phyloP scores from a whole-genome alignment of 2,888 invertebrate species.

The Megalurothrips usitatus region DNA sequence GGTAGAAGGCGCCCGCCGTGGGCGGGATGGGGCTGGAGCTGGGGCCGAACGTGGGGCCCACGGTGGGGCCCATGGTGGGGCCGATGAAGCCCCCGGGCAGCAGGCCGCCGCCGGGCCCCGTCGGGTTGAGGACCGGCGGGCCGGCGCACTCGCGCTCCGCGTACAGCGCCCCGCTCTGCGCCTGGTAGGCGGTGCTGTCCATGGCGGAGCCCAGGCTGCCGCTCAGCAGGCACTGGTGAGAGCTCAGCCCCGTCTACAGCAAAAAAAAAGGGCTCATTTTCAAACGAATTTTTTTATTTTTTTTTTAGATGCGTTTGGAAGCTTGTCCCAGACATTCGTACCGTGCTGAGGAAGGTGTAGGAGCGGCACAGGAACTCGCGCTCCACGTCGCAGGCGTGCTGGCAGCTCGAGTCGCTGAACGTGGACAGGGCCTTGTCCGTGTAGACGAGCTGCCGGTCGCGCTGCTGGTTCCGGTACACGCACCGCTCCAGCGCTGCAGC shows the following conservation, averaged over 20 bases:
- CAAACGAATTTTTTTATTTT: no score
- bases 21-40: slow-evolving; percentile 36
- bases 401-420: slow-evolving; percentile 46
- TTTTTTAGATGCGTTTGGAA: no score
- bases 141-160: slow-evolving; percentile 43
- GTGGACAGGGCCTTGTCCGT: slow-evolving; percentile 46
- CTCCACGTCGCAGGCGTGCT: slow-evolving; percentile 47
- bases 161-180: slow-evolving; percentile 44
- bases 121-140: slow-evolving; percentile 32
- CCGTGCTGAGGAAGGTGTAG: slow-evolving; percentile 45
- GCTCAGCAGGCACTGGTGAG: slow-evolving; percentile 45
- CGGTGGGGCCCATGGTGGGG: not conserved
- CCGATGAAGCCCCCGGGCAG: slow-evolving; percentile 32
- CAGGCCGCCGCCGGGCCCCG: slow-evolving; percentile 35
- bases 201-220: slow-evolving; percentile 44
- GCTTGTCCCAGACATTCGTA: no score
- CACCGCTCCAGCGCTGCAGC: slow-evolving; percentile 43
- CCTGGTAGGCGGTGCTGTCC: slow-evolving; percentile 43
- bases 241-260: slow-evolving; percentile 37
- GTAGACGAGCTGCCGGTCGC: slow-evolving; percentile 46
- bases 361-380: slow-evolving; percentile 47
- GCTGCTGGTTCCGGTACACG: slow-evolving; percentile 44
- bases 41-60: slow-evolving; percentile 19
- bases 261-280: no score
- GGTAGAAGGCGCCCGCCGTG: slow-evolving; percentile 22